phyloP scores from a whole-genome alignment of 1,140 invertebrate genomes.

The Zaprionus camerounensis region DNA sequence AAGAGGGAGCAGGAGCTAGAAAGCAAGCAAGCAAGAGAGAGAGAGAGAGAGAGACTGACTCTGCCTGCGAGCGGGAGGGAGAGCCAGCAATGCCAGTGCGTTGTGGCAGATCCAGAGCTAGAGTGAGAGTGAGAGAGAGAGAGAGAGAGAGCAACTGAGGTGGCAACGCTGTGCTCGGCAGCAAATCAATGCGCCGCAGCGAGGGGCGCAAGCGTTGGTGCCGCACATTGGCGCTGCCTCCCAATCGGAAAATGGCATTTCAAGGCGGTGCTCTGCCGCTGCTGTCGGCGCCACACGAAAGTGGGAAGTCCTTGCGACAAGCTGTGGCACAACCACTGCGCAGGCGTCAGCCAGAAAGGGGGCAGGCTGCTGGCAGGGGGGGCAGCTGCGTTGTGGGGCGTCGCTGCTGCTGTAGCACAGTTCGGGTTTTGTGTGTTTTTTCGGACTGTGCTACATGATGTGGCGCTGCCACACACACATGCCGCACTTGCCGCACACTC shows the following conservation, averaged over 20 bases:
- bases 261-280: constrained; percentile 60
- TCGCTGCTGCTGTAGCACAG: constrained; percentile 1
- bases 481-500: constrained; percentile 1
- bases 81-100: constrained; percentile 5
- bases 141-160: constrained; percentile 27
- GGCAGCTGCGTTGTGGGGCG: constrained; percentile 2
- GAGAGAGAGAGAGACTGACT: not conserved
- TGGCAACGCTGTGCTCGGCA: constrained; percentile 5
- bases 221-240: constrained; percentile 52
- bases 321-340: constrained; percentile 33
- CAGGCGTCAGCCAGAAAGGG: not conserved
- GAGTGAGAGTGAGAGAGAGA: constrained; percentile 11
- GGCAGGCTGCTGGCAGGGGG: not conserved
- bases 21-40: not conserved
- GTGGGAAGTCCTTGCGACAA: constrained; percentile 54
- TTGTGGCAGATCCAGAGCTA: not conserved
- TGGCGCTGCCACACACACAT: constrained; percentile 10
- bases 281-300: constrained; percentile 30
- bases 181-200: constrained; percentile 54
- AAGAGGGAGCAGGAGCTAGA: not conserved
- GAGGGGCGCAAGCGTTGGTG: constrained; percentile 78
- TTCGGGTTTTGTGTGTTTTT: not conserved
- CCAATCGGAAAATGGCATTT: constrained; percentile 64
- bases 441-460: constrained; percentile 1
- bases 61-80: not conserved